phyloP scores from a whole-genome alignment of 2,113 vertebrate species.

The Xyrauchen texanus region DNA sequence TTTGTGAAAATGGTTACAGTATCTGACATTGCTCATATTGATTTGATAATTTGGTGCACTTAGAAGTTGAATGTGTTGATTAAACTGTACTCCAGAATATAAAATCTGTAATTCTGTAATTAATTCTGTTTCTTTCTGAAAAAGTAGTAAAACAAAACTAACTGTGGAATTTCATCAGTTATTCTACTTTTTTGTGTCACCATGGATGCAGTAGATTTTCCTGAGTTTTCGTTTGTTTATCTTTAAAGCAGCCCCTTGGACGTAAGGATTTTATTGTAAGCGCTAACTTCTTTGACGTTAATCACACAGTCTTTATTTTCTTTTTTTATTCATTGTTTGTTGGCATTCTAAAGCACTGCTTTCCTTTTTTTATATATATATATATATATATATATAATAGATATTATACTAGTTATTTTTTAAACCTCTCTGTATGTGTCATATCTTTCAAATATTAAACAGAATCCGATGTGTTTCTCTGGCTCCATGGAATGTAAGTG shows the following conservation, averaged over 20 bases:
- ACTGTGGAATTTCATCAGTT: no score
- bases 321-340: neutral
- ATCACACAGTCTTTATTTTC: neutral
- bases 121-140: neutral
- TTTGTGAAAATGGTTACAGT: neutral
- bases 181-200: no score
- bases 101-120: neutral
- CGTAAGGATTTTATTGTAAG: neutral
- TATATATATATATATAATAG: no score
- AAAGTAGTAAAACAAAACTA: no score
- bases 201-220: neutral
- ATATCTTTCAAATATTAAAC: no score
- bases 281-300: conserved; percentile 1
- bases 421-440: no score
- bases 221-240: neutral
- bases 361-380: neutral
- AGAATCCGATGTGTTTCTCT: no score
- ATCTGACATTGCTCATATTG: neutral
- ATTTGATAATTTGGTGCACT: neutral
- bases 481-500: no score
- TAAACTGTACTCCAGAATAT: neutral
- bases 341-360: neutral
- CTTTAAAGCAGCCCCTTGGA: neutral
- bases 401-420: no score
- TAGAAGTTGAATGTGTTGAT: conserved; percentile 9